Base-by-base conservation (phyloP, 2,888 invertebrate genomes). In the Protodeltote pygarga region DNA sequence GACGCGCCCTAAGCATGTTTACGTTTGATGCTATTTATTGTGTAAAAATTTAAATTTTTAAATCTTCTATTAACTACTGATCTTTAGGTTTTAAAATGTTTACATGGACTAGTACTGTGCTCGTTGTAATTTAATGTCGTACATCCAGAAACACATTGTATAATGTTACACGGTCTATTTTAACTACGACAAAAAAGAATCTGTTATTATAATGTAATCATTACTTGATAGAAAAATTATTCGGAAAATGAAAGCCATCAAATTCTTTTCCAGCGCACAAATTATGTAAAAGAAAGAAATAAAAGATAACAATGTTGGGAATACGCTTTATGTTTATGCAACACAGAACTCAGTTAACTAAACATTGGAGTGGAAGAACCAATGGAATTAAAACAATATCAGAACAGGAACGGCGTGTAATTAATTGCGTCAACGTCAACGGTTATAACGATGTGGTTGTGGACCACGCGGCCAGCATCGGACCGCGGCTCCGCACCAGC, bases 391-490 rank as follows among this genome's bases (percentile, higher is more conserved):
- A 34, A 61, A 48, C 20, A 60, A 42, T 28, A 31, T 28, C 29
- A 23, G n/a, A 32, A 15, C 17, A 13, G 28, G 8, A 4, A 11
- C 11, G 24, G 27, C 29, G n/a, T 46, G 20, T 39, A 29, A 48
- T 40, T 45, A 27, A 47, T 41, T 20, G 29, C 28, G 21, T 14
- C 28, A 28, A 47, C 40, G 34, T 54, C 33, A 38, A 47, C 50
- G 41, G 33, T 41, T 40, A 54, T 65, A 71, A 70, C 50, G 47
- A 62, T 54, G 62, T 51, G 69, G 53, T 55, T 23, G 9, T 5
- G 27, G 9, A 33, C 27, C 33, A 9, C 17, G 44, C 40, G 50
- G 53, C 44, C 29, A 20, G 19, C 24, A 13, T 16, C 25, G 5
- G n/a, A 9, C 31, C 23, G 17, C 28, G 17, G n/a, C 25, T 13